phyloP scores from a whole-genome alignment of 2,888 invertebrate genomes.

The Oasisia sp. region DNA sequence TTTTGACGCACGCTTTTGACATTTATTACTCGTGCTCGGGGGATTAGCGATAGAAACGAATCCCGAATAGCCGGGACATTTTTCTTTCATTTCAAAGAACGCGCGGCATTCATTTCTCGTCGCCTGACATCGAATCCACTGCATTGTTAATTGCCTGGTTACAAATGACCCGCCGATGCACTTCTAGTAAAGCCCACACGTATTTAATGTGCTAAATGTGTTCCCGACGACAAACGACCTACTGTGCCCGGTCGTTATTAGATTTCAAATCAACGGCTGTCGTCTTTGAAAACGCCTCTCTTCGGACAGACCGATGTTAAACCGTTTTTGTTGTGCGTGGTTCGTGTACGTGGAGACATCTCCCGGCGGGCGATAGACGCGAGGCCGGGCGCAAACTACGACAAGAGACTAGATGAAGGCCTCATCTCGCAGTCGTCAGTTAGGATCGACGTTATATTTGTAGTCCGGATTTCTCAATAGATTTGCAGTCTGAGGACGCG shows the following conservation, averaged over 20 bases:
- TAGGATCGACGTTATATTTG: neutral
- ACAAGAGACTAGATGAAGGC: neutral
- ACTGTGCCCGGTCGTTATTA: neutral
- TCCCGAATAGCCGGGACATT: neutral
- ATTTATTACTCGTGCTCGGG: neutral
- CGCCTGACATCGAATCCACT: neutral
- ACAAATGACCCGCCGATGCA: neutral
- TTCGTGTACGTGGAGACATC: neutral
- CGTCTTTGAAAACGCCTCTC: neutral
- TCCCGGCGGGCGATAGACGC: neutral
- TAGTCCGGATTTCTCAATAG: neutral
- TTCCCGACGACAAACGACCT: neutral
- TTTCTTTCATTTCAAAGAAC: neutral
- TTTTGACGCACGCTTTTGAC: conserved; percentile 7
- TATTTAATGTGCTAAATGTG: neutral
- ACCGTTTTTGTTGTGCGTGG: neutral
- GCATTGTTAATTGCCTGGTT: neutral
- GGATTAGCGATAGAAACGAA: neutral
- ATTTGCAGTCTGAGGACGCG: neutral
- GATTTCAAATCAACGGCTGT: conserved; percentile 5
- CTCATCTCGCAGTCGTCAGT: neutral
- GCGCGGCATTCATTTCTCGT: neutral
- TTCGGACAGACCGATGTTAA: neutral
- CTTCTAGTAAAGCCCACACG: neutral
- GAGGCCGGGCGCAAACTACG: neutral